Conservation (phyloP, 2,888 invertebrate species). For the Andrena fulva region DNA sequence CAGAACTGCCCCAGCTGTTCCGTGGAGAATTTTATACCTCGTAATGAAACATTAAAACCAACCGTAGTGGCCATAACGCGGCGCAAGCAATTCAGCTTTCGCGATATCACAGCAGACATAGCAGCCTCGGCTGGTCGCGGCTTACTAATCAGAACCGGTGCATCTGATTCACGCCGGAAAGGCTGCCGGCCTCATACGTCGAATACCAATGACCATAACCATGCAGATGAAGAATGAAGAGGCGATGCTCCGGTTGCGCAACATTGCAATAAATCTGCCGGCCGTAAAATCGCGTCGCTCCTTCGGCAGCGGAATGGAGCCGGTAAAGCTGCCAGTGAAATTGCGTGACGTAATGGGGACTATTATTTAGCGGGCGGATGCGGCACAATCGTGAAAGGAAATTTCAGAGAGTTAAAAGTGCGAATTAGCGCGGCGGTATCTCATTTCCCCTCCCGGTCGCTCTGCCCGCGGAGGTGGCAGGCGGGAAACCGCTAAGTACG, state of each 20-base stretch:
- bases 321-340: conserved; percentile 35
- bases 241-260: neutral
- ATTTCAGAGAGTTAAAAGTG: conserved; percentile 36
- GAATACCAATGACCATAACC: neutral
- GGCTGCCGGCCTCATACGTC: neutral
- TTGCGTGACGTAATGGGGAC: conserved; percentile 38
- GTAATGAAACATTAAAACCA: conserved; percentile 70
- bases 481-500: conserved; percentile 39
- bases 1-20: conserved; percentile 56
- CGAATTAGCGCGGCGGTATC: conserved; percentile 20
- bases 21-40: conserved; percentile 70
- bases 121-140: conserved; percentile 5
- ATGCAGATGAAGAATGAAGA: conserved; percentile 1
- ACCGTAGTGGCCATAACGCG: conserved; percentile 68
- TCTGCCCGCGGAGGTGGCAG: neutral
- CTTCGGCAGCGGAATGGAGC: conserved; percentile 2
- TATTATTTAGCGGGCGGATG: conserved; percentile 41
- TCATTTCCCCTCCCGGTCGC: neutral
- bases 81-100: conserved; percentile 70
- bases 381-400: conserved; percentile 16
- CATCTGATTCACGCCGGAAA: neutral
- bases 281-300: neutral
- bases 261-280: conserved; percentile 1
- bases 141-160: neutral
- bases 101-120: conserved; percentile 45